phyloP scores from a whole-genome alignment of 2,888 invertebrate species.

The Xestia c-nigrum region DNA sequence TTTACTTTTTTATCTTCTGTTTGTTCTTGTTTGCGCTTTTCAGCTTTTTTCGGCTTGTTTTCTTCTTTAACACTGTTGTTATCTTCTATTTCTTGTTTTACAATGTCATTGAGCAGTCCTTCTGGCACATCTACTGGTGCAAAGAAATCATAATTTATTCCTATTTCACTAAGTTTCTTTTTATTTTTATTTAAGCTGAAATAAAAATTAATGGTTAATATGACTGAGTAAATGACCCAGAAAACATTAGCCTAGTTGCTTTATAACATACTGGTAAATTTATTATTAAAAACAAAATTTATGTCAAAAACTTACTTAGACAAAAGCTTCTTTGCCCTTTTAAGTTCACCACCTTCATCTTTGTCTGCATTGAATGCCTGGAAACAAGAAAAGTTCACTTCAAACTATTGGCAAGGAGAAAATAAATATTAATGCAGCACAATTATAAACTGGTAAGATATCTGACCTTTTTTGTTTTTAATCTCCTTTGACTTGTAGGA shows the following conservation, averaged over 20 bases:
- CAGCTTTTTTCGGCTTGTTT: conserved; percentile 39
- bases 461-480: conserved; percentile 82
- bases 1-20: conserved; percentile 41
- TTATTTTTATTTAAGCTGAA: conserved; percentile 86
- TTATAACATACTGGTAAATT: too few species aligned
- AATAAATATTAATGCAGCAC: neutral
- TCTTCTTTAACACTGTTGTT: conserved; percentile 56
- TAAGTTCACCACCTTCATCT: conserved; percentile 79
- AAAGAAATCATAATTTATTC: conserved; percentile 89
- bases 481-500: conserved; percentile 84
- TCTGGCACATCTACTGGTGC: conserved; percentile 87
- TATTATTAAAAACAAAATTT: neutral
- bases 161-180: conserved; percentile 84
- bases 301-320: conserved; percentile 75
- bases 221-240: neutral
- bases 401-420: neutral
- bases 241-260: neutral
- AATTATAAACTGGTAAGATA: neutral
- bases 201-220: conserved; percentile 39
- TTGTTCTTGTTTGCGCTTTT: conserved; percentile 52
- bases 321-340: conserved; percentile 81
- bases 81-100: conserved; percentile 62
- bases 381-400: conserved; percentile 9
- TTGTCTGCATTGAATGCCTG: conserved; percentile 83
- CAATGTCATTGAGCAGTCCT: conserved; percentile 67